A percentile compares a stretch with the other conserved stretches of the same genome.
Evolutionary conservation across 1,140 invertebrate species (phyloP).

Genomic region (Chironomus tepperi): DNA sequence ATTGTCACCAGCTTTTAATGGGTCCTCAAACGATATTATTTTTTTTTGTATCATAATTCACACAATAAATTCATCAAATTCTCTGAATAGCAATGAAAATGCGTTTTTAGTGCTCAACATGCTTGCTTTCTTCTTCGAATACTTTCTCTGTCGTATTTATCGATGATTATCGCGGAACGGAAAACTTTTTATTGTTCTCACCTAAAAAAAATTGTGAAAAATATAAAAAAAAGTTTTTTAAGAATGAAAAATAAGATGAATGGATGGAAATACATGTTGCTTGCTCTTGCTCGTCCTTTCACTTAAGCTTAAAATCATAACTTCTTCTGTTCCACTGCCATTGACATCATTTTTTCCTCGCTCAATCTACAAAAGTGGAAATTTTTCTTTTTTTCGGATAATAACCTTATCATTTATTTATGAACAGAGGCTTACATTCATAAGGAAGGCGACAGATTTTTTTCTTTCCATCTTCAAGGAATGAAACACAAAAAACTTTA

Average conservation of each 20-base stretch:
- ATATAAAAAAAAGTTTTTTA: background rate
- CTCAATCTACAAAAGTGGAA: background rate
- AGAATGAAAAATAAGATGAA: background rate
- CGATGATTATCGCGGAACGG: no score
- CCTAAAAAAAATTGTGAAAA: background rate
- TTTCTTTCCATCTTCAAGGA: no score
- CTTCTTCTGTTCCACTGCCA: background rate
- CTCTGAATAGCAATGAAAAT: no score
- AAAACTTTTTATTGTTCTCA: no score
- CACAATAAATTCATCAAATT: no score
- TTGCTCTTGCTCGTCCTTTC: background rate
- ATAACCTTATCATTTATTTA: conserved; percentile 14
- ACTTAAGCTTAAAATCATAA: no score
- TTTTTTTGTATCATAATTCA: no score
- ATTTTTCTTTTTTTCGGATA: background rate
- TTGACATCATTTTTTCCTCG: background rate
- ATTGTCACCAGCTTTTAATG: no score
- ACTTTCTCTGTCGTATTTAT: no score
- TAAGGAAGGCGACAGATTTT: background rate
- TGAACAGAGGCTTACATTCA: background rate
- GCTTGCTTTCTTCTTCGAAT: no score
- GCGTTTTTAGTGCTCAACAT: no score
- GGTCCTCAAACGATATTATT: no score
- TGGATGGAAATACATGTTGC: background rate
- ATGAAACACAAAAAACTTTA: background rate